Percentiles rank a stretch among this genome's conserved stretches.
Evolutionary conservation across 2,797 vertebrate genomes (phyloP).

Genomic region (Acrossocheilus wenchowensis): DNA sequence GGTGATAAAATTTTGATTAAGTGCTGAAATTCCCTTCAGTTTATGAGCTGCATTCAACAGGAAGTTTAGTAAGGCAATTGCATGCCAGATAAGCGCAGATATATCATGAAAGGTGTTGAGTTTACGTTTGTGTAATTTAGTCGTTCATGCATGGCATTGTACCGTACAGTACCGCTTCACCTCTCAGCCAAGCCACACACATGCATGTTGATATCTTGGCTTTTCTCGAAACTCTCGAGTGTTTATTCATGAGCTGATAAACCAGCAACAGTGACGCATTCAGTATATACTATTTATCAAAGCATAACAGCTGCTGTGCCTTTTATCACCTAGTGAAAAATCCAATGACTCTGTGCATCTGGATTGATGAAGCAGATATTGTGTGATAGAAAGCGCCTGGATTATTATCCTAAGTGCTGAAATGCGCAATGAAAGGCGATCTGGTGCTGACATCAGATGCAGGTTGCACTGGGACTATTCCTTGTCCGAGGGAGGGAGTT

Average conservation of each 20-base stretch:
- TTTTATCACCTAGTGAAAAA: not conserved
- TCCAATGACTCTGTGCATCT: constrained; percentile 10
- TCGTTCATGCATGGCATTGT: not conserved
- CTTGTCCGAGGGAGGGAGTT: constrained; percentile 41
- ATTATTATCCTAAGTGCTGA: not conserved
- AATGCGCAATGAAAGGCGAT: constrained; percentile 52
- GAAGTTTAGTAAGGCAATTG: not conserved
- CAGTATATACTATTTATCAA: not conserved
- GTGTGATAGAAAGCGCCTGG: not conserved
- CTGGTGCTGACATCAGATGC: constrained; percentile 56
- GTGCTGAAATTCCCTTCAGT: not conserved
- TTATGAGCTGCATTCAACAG: not conserved
- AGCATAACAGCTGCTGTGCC: not conserved
- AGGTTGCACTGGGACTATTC: constrained; percentile 57
- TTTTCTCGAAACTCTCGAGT: not conserved
- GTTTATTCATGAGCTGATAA: constrained; percentile 29
- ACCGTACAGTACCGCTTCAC: not conserved
- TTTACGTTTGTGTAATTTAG: not conserved
- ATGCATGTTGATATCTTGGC: not conserved
- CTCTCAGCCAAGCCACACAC: not conserved
- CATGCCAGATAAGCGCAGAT: not conserved
- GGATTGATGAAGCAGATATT: not conserved
- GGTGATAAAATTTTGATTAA: not conserved
- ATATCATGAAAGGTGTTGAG: not conserved
- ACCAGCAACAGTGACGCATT: not conserved